Base-by-base conservation (phyloP, 2,888 invertebrate genomes). In the Pharmacophagus antenor region DNA sequence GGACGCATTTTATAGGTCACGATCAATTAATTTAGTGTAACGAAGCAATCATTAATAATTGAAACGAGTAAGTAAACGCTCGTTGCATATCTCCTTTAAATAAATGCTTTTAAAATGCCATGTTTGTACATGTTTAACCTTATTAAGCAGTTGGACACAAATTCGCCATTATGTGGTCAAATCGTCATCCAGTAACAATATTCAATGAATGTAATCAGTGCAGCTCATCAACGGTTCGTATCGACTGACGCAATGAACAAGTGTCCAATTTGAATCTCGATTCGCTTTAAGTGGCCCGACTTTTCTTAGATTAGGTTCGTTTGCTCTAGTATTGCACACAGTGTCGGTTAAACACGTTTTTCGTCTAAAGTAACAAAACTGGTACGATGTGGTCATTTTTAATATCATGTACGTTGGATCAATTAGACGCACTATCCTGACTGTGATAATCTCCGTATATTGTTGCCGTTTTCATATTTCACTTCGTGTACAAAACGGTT, bases 201-300 rank as follows among this genome's bases (percentile, higher is more conserved):
- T 77, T 83, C 84, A 87, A 85, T 85, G 82, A 86, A 72, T 73
- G 73, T 81, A 86, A 87, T 87, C 85, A 84, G 78, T 77, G 77
- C 70, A 70, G 73, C 76, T 80, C 80, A 77, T 79, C 79, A 84
- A 75, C 77, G 77, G 70, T 79, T 77, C 69, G 80, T 80, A 77
- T 80, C 79, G 74, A 77, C 84, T 89, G 88, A 88, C 88, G 88
- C 85, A 88, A 87, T 77, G 71, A 66, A 70, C 85, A 78, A 81
- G 84, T 84, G 86, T 82, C 82, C 87, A 88, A 88, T 88, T 86
- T 87, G 87, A 85, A 82, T 81, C 85, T 82, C 79, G 76, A 77
- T 76, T 80, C 72, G 71, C 75, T 72, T 83, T 80, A 88, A 88
- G 85, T 88, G 88, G 84, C 83, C 79, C 75, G 83, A 85, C 80